Conservation (phyloP, 2,888 invertebrate genomes). For the Caenorhabditis drosophilae region DNA sequence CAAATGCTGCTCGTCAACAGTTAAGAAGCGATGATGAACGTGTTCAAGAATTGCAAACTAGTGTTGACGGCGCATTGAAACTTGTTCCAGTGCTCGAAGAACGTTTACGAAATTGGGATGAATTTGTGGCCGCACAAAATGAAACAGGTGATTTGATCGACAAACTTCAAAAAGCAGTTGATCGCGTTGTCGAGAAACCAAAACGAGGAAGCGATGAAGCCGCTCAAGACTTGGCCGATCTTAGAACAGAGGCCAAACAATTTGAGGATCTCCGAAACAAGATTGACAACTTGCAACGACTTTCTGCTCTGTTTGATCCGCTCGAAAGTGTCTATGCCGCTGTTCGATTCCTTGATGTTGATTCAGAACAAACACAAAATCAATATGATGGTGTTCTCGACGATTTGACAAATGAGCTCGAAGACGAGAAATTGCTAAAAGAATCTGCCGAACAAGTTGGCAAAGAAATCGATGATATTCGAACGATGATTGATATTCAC, state of each 20-base stretch:
- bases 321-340: slow-evolving; percentile 53
- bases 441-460: slow-evolving; percentile 46
- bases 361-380: slow-evolving; percentile 47
- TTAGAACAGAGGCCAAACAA: slow-evolving; percentile 17
- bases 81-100: slow-evolving; percentile 36
- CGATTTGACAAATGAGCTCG: slow-evolving; percentile 36
- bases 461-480: slow-evolving; percentile 39
- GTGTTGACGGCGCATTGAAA: slow-evolving; percentile 25
- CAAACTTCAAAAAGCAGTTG: slow-evolving; percentile 27
- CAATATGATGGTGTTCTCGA: slow-evolving; percentile 46
- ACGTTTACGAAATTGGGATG: slow-evolving; percentile 36
- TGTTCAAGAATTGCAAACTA: slow-evolving; percentile 18
- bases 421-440: slow-evolving; percentile 43
- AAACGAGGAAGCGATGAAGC: slow-evolving; percentile 32
- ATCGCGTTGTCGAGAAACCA: slow-evolving; percentile 34
- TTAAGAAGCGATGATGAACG: too few species aligned
- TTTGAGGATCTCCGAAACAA: slow-evolving; percentile 27
- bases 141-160: slow-evolving; percentile 33
- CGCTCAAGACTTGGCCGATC: slow-evolving; percentile 29
- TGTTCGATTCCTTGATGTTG: slow-evolving; percentile 56
- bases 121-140: slow-evolving; percentile 49
- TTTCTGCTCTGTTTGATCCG: slow-evolving; percentile 52
- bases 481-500: slow-evolving; percentile 20
- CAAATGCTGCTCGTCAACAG: slow-evolving; percentile 2
- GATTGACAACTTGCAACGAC: slow-evolving; percentile 38